Evolutionary conservation across 2,888 invertebrate species (phyloP).

Genomic region (Ethmia dodecea): DNA sequence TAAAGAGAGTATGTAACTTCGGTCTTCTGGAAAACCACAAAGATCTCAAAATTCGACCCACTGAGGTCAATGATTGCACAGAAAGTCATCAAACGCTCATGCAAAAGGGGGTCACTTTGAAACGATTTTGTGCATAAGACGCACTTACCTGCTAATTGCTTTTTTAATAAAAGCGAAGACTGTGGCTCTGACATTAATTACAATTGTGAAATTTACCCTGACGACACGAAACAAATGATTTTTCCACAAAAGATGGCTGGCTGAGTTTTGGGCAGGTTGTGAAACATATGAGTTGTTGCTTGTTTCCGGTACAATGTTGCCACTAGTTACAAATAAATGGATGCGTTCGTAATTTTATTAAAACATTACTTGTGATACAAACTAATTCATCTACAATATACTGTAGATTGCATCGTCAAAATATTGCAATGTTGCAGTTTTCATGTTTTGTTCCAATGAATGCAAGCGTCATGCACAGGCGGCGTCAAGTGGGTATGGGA

Average conservation of each 20-base stretch:
- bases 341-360: too few species aligned
- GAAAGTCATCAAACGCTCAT: conserved; percentile 54
- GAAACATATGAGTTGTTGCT: conserved; percentile 73
- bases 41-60: conserved; percentile 65
- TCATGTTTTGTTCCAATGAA: too few species aligned
- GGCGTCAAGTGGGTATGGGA: too few species aligned
- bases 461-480: too few species aligned
- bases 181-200: conserved; percentile 97
- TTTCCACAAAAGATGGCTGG: conserved; percentile 86
- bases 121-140: conserved; percentile 28
- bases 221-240: conserved; percentile 85
- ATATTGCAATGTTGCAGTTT: too few species aligned
- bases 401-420: too few species aligned
- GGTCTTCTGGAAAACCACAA: conserved; percentile 27
- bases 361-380: too few species aligned
- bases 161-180: conserved; percentile 95
- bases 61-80: conserved; percentile 73
- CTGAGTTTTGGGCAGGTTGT: conserved; percentile 74
- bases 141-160: conserved; percentile 94
- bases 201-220: conserved; percentile 87
- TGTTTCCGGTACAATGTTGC: conserved; percentile 63
- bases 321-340: conserved; percentile 18
- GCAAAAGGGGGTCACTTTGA: conserved; percentile 36
- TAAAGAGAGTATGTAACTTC: conserved; percentile 19
- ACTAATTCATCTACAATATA: too few species aligned